Evolutionary conservation across 1,140 invertebrate genomes (phyloP).

Genomic region (Propsilocerus akamusi): DNA sequence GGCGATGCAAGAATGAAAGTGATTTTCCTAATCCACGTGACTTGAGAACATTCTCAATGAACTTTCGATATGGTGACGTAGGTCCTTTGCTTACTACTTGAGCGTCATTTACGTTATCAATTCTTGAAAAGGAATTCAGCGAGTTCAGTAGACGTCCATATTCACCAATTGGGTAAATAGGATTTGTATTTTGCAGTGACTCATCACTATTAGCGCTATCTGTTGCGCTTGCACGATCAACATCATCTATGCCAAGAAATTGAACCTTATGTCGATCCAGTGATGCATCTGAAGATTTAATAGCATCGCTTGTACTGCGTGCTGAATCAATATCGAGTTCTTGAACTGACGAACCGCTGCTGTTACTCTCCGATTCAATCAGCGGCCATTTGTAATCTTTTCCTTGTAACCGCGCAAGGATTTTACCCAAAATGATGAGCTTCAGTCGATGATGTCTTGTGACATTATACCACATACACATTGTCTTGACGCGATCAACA

Average conservation of each 20-base stretch:
- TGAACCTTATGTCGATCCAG: slow-evolving; percentile 15
- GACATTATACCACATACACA: slow-evolving; percentile 83
- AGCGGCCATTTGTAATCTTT: slow-evolving; percentile 23
- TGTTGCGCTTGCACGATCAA: slow-evolving; percentile 12
- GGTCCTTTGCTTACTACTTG: background rate
- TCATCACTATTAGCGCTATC: slow-evolving; percentile 1
- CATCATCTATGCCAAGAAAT: slow-evolving; percentile 18
- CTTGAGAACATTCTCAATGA: slow-evolving; percentile 73
- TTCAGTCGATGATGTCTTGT: slow-evolving; percentile 66
- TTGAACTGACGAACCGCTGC: slow-evolving; percentile 16
- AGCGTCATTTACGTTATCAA: background rate
- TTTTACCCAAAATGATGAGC: slow-evolving; percentile 54
- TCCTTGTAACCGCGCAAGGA: slow-evolving; percentile 35
- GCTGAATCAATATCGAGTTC: slow-evolving; percentile 19
- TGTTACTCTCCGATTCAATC: slow-evolving; percentile 15
- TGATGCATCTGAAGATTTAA: slow-evolving; percentile 9
- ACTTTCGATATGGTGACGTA: slow-evolving; percentile 30
- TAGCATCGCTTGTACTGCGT: slow-evolving; percentile 14
- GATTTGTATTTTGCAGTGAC: background rate
- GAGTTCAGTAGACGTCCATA: background rate
- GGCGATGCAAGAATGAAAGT: slow-evolving; percentile 48
- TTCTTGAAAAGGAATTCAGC: background rate
- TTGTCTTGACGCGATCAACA: slow-evolving; percentile 46
- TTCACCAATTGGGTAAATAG: background rate
- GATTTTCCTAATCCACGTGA: slow-evolving; percentile 65